Base-by-base conservation (phyloP, 92 coral and sea anemone species). In the Epizoanthus scotinus region DNA sequence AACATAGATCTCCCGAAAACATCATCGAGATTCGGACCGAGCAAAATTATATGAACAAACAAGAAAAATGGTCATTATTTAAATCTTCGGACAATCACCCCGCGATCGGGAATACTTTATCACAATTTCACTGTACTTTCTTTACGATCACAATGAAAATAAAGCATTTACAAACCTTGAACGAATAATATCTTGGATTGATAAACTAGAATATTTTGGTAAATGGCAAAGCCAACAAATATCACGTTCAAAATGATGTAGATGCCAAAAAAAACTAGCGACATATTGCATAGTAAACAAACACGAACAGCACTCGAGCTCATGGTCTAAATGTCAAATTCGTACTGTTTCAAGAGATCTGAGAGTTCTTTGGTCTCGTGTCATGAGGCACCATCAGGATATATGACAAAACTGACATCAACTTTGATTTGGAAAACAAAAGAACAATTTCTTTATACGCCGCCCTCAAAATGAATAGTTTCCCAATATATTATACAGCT, bases 271-370 rank as follows among this genome's bases (percentile, higher is more conserved):
- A 72, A 89, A 83, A 88, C 82, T 83, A 78, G 83, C 67, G 56
- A 69, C 85, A 87, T 86, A 89, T 87, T 83, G 86, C 88, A 83
- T 53, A 31, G 90, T 79, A 89, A 89, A 89, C 93, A 89, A 87
- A 83, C 53, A 78, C 83, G 67, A 62, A 64, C 67, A 18, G 71
- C 82, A 3, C 40, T 77, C 55, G 18, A 68, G 40, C 52, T 20
- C 40, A 40, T 17, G 8, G 28, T 10, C 59, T 60, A 36, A 58
- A 75, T 59, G 68, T 75, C 81, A 58, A 71, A 59, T 57, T 63
- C 18, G 19, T 21, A 38, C 31, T 63, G 31, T 63, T 63, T n/a
- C n/a, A n/a, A n/a, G n/a, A n/a, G n/a, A n/a, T n/a, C 31, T 47
- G 52, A 10, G 52, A 7, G 52, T 47, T 47, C 6, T n/a, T 13